Evolutionary conservation across 2,888 invertebrate species (phyloP).

Genomic region (Cenopis cana): DNA sequence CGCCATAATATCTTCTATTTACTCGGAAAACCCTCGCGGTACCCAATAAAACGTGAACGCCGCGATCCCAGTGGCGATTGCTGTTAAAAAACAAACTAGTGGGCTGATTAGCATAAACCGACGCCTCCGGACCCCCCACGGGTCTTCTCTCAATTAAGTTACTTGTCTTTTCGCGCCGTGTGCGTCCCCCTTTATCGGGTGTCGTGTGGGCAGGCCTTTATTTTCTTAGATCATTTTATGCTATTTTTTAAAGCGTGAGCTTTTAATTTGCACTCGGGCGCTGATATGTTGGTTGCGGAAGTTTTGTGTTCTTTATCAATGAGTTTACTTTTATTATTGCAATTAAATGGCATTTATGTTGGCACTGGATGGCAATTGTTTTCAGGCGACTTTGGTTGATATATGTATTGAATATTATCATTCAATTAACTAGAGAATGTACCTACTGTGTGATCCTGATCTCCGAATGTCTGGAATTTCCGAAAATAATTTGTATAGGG

Average conservation of each 20-base stretch:
- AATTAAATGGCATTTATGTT: not conserved
- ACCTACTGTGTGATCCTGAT: too few relatives aligned
- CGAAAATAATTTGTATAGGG: too few relatives aligned
- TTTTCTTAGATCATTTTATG: constrained; percentile 56
- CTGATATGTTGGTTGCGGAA: constrained; percentile 11
- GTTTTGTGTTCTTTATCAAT: constrained; percentile 1
- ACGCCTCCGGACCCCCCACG: constrained; percentile 78
- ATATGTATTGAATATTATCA: too few relatives aligned
- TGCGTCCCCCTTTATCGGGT: constrained; percentile 76
- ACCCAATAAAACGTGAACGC: constrained; percentile 64
- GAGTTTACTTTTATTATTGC: not conserved
- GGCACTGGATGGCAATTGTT: not conserved
- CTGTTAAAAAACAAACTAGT: constrained; percentile 78
- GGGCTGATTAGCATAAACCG: constrained; percentile 82
- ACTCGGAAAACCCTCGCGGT: constrained; percentile 49
- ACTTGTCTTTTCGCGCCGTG: constrained; percentile 81
- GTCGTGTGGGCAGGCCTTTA: constrained; percentile 64
- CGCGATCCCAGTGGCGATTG: constrained; percentile 73
- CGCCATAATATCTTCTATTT: not conserved
- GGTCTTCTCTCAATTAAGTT: constrained; percentile 80
- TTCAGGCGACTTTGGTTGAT: not conserved
- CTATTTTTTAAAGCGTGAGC: constrained; percentile 34
- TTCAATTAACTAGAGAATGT: too few relatives aligned
- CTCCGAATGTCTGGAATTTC: too few relatives aligned
- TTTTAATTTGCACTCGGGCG: constrained; percentile 33